Base-by-base conservation (phyloP, 1,140 invertebrate genomes). In the Halictus rubicundus region DNA sequence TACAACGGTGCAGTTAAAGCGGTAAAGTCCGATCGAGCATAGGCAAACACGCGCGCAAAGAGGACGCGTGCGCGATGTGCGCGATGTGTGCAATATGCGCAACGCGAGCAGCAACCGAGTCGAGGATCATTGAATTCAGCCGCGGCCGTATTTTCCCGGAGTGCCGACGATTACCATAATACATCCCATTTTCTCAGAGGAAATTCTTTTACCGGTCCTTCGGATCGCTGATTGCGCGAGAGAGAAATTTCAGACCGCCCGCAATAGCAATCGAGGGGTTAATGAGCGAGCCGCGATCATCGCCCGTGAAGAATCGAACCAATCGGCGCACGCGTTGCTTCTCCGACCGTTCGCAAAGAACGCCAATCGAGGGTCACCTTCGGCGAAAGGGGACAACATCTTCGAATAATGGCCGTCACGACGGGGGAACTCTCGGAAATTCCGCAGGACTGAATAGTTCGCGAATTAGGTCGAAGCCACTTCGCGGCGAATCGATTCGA, bases 51-150 rank as follows among this genome's bases (percentile, higher is more conserved):
- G 74, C n/a, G 63, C n/a, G 66, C 68, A 68, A n/a, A 9, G 19
- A 7, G 19, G 25, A 59, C 68, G 6, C 68, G 39, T 14, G 74
- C 16, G 74, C 32, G 42, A 32, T 3, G 32, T 32, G 32, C 5
- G 32, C 32, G 4, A 32, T 32, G 32, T 32, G 32, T 32, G 32
- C 32, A 32, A 32, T 32, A 5, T 32, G 32, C 5, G 32, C 32
- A 32, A 32, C 32, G 32, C 52, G 21, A 19, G n/a, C 16, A 16
- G n/a, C n/a, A 69, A 70, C 42, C 46, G 74, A 25, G 42, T 39
- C 54, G 66, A 69, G n/a, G 66, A 70, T 77, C 66, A 70, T 77
- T 77, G 66, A 77, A 77, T 77, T 77, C 25, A 19, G 42, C 25
- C 37, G 5, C 23, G 21, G 10, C 23, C 16, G 32, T 70, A 77